A percentile compares a stretch with the other conserved stretches of the same genome.
Evolutionary conservation across 2,113 vertebrate species (phyloP).

Genomic region (Phaethornis superciliosus): DNA sequence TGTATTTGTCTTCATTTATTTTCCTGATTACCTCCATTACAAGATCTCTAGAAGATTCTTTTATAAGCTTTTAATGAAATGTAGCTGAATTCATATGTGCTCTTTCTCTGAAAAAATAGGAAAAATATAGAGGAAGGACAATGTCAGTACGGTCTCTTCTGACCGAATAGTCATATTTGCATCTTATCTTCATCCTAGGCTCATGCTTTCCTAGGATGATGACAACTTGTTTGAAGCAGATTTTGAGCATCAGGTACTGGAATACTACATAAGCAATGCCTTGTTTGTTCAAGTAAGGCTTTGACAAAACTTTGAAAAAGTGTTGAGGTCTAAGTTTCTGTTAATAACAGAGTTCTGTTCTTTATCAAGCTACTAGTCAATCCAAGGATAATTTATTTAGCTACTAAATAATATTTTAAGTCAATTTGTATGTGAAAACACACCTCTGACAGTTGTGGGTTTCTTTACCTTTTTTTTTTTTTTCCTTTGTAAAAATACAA

Average conservation of each 20-base stretch:
- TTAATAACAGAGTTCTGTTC: neutral
- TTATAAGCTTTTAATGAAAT: neutral
- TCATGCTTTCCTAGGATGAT: neutral
- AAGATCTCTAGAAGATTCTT: neutral
- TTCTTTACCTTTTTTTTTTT: neutral
- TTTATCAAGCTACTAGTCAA: neutral
- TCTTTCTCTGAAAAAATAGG: neutral
- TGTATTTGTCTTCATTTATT: neutral
- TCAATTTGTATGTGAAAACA: neutral
- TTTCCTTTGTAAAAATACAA: neutral
- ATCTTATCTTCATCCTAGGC: neutral
- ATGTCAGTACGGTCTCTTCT: neutral
- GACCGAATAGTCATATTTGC: neutral
- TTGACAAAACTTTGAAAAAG: neutral
- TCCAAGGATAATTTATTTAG: neutral
- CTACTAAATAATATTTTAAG: neutral
- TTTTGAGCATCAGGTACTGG: neutral
- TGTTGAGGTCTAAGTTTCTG: neutral
- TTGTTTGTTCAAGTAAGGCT: neutral
- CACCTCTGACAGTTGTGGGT: neutral
- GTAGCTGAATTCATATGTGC: neutral
- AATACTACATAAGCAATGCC: neutral
- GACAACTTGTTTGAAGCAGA: neutral
- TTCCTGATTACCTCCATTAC: neutral
- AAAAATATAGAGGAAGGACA: neutral